These are phyloP conservation scores for Camelus dromedarius DNA, from an alignment of 2,113 vertebrate species.

Conservation along the genomic window DNA sequence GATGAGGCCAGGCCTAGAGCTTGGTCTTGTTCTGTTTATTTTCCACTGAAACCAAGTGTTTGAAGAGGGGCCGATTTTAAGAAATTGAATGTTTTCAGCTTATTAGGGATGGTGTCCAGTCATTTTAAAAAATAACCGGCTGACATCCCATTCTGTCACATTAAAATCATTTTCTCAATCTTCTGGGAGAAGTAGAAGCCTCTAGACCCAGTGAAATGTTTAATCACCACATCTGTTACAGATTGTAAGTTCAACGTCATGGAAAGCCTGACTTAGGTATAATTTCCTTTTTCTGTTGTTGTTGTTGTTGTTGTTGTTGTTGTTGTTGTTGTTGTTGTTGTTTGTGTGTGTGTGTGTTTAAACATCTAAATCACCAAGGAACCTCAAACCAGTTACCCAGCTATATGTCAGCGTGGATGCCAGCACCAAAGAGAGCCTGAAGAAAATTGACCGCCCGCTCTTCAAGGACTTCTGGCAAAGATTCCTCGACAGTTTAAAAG, in stretches of 20 bases:
- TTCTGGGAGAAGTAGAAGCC: constrained; percentile 11
- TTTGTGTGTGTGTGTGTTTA: too few species aligned
- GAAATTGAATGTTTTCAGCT: background rate
- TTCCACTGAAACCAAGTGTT: background rate
- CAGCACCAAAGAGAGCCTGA: constrained; percentile 96
- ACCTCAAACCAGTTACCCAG: constrained; percentile 95
- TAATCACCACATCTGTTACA: background rate
- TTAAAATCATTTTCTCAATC: background rate
- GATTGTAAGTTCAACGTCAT: background rate
- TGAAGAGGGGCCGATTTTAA: background rate
- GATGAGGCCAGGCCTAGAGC: background rate
- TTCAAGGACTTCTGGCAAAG: constrained; percentile 99
- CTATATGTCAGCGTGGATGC: constrained; percentile 97
- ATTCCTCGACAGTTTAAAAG: constrained; percentile 95
- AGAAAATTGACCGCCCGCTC: constrained; percentile 96
- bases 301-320: background rate
- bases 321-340: too few species aligned
- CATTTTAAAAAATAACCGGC: constrained; percentile 5
- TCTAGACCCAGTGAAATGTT: background rate
- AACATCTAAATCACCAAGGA: constrained; percentile 85
- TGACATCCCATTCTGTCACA: background rate
- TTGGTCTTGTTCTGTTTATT: background rate
- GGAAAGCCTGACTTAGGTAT: background rate
- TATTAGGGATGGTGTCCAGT: background rate
- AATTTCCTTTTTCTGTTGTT: background rate